Evolutionary conservation across 2,797 vertebrate species (phyloP), one percentile per base, ranked within the genome.

Genomic region (Lithobates sylvaticus): DNA sequence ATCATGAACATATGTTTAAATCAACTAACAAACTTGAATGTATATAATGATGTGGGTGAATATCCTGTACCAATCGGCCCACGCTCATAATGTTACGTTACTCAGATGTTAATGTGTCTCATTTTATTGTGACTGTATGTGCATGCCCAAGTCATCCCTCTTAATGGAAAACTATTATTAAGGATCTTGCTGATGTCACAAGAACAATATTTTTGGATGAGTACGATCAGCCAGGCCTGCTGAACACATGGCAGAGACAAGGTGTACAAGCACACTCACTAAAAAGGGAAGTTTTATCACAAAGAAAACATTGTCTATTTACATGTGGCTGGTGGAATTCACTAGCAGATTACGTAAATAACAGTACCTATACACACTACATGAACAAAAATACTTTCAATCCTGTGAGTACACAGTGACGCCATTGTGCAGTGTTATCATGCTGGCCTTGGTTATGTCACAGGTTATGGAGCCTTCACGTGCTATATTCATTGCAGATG

Each of bases 1-100:
- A 54, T 39, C 58, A 26, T 58, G 29, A 10, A 39, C 36, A 23
- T 12, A 65, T 58, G n/a, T 54, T 70, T 36, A 44, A 70, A 15
- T 58, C 42, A 68, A n/a, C 44, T 74, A 80, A 67, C 39, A 75
- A 81, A 73, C 16, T 2, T 67, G 78, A 85, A 76, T 69, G 54
- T 29, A 58, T 23, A 70, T 86, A 76, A 81, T 86, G 73, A 71
- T 32, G 15, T 70, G 23, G 39, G 61, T 76, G 50, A 69, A 69
- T n/a, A 32, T 50, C 70, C 39, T 85, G 77, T 67, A 67, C 2
- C 44, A 70, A 61, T 81, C 65, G 75, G 27, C 65, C 67, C 27
- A n/a, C 70, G 65, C 32, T 77, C 58, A 71, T 7, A 12, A 29
- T 50, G 32, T 47, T 61, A 73, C 42, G 81, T 81, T 81, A 50